phyloP scores from a whole-genome alignment of 1,140 invertebrate species.

The Maconellicoccus hirsutus region DNA sequence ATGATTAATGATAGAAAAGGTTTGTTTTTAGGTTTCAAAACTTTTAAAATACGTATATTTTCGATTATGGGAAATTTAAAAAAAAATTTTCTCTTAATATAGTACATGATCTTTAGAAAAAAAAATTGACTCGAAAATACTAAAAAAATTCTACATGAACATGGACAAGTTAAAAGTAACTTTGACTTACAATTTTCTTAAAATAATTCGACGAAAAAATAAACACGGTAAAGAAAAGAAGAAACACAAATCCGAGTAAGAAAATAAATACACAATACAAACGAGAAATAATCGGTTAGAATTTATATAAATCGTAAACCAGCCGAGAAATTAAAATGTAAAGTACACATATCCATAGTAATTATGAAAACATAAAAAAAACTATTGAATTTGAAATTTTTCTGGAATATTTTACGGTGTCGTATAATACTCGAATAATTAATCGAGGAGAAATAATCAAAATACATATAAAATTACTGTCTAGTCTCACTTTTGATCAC shows the following conservation, averaged over 20 bases:
- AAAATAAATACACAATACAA: neutral
- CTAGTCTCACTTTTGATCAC: constrained; percentile 22
- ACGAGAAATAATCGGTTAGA: neutral
- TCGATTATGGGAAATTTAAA: neutral
- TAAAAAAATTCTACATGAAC: neutral
- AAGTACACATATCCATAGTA: neutral
- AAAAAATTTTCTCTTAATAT: neutral
- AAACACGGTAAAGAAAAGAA: neutral
- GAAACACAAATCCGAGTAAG: neutral
- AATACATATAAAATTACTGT: neutral
- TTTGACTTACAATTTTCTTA: constrained; percentile 16
- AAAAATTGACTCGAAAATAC: constrained; percentile 17
- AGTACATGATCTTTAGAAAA: no score
- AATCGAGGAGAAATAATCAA: neutral
- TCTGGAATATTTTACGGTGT: neutral
- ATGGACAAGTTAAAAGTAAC: constrained; percentile 20
- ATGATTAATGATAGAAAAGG: neutral
- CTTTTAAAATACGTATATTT: neutral
- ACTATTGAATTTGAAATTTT: neutral
- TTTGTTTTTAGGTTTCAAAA: neutral
- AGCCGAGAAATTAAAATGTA: neutral
- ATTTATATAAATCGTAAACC: constrained; percentile 14
- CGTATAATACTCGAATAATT: neutral
- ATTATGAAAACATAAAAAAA: neutral
- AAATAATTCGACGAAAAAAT: neutral